Percentiles rank a stretch among this genome's conserved stretches.
phyloP scores from a whole-genome alignment of 2,888 invertebrate species.

The Dryadula phaetusa region DNA sequence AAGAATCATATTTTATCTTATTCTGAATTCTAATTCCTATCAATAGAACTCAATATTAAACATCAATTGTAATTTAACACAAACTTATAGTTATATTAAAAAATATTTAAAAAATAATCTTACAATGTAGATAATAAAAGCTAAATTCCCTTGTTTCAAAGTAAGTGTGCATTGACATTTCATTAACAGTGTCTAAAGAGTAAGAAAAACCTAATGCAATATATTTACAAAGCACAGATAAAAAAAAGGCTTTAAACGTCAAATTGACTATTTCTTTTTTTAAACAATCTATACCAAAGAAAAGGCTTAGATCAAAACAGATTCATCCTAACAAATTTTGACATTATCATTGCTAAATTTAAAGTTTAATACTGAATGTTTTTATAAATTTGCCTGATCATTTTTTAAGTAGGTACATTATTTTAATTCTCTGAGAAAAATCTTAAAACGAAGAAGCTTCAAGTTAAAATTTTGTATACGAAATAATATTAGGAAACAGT shows the following conservation, averaged over 20 bases:
- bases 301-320: neutral
- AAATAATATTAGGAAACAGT: constrained; percentile 31
- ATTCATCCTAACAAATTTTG: neutral
- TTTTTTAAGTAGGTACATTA: neutral
- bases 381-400: neutral
- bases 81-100: neutral
- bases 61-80: neutral
- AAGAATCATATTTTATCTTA: neutral
- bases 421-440: neutral
- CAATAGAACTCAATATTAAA: neutral
- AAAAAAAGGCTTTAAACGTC: neutral
- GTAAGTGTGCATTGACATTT: constrained; percentile 3
- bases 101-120: constrained; percentile 9
- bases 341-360: neutral
- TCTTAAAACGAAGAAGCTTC: neutral
- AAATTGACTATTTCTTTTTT: neutral
- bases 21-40: neutral
- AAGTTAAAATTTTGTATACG: neutral
- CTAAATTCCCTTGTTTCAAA: neutral
- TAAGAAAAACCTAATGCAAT: constrained; percentile 13
- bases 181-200: neutral
- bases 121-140: neutral
- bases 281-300: neutral
- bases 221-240: neutral
- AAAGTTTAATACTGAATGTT: neutral